Base-by-base conservation (phyloP, 2,797 vertebrate species). In the Cyprinodon diabolis region DNA sequence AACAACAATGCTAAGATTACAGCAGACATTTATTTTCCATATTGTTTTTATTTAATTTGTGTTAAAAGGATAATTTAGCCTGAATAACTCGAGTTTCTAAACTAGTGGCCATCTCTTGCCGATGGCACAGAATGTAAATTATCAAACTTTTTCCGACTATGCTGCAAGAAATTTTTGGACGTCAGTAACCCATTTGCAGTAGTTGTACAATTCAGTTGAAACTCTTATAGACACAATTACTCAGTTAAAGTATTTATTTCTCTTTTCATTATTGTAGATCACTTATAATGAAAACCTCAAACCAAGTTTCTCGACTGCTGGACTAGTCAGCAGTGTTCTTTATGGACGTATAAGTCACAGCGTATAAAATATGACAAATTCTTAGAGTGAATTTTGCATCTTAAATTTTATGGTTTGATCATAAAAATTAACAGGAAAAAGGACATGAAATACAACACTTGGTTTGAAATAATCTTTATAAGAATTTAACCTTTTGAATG, bases 41-140 rank as follows among this genome's bases (percentile, higher is more conserved):
- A 56, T 40, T 56, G 37, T 21, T 45, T 54, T 14, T 55, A 30
- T 43, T n/a, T 43, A 69, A 63, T 19, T 58, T 25, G 69, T 76
- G 6, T 65, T 30, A 58, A 66, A 47, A 6, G 13, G 62, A 49
- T 52, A 4, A 47, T 62, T 62, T 63, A 13, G 19, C 37, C 10
- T 63, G 21, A 63, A 63, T 43, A 40, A 13, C 55, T 58, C 68
- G 63, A 62, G 57, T 73, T 35, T 56, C 62, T 68, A 78, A 58
- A 62, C 58, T 13, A 19, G 19, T 63, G 37, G 10, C 37, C 0
- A 4, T 40, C 12, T 63, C 52, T 68, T 76, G 72, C 75, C 52
- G 40, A 45, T 71, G 54, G 75, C 23, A 10, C 23, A 37, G 51
- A 78, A 55, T 5, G 48, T 75, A 55, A 23, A 21, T 68, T 62